These are phyloP conservation scores for Dilophus febrilis DNA, from an alignment of 2,888 invertebrate genomes.

Conservation along the genomic window DNA sequence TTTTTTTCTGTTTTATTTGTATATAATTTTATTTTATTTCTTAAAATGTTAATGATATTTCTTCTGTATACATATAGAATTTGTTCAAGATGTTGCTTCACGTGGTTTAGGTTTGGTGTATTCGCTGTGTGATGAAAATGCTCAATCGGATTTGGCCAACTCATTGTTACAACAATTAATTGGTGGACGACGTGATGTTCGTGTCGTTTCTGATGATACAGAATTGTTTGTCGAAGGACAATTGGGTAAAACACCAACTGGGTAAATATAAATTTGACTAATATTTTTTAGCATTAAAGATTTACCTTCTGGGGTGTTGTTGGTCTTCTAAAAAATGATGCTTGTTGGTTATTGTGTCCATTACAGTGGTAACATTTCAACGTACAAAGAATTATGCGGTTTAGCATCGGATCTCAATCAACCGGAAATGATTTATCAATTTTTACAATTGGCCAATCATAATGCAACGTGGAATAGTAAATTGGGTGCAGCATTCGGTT, in stretches of 20 bases:
- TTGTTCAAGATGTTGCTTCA: conserved; percentile 85
- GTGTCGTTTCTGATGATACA: conserved; percentile 63
- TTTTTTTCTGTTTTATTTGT: conserved; percentile 2
- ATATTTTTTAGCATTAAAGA: conserved; percentile 2
- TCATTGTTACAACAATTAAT: conserved; percentile 68
- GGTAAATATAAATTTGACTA: conserved; percentile 35
- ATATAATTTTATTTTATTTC: not conserved
- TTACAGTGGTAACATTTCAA: conserved; percentile 65
- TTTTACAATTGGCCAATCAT: conserved; percentile 90
- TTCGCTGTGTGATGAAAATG: conserved; percentile 55
- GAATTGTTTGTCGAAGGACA: conserved; percentile 78
- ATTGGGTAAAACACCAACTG: conserved; percentile 70
- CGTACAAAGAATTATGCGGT: conserved; percentile 87
- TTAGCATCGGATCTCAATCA: conserved; percentile 87
- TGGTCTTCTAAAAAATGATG: not conserved
- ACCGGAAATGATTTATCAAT: conserved; percentile 87
- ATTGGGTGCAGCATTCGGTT: conserved; percentile 79
- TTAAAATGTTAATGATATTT: conserved; percentile 6
- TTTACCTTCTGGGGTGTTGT: too few relatives aligned
- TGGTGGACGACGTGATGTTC: conserved; percentile 54
- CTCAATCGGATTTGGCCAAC: conserved; percentile 53
- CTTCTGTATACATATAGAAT: conserved; percentile 40
- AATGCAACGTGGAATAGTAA: conserved; percentile 90
- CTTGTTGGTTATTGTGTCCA: conserved; percentile 16
- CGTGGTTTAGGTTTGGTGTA: conserved; percentile 82